phyloP scores from a whole-genome alignment of 2,797 vertebrate species.

The Neosilurus mollespiculum region DNA sequence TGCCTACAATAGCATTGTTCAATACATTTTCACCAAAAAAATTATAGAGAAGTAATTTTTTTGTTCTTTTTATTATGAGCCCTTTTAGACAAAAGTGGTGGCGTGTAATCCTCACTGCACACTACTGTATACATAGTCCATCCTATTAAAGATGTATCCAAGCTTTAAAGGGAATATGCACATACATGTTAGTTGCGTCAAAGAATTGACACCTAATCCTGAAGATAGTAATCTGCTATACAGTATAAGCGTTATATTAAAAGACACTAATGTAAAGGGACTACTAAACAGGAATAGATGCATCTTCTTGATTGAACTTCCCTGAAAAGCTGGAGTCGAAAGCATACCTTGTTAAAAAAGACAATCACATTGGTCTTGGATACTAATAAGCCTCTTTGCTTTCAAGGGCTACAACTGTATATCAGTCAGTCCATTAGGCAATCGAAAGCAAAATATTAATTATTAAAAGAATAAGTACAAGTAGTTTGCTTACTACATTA shows the following conservation, averaged over 20 bases:
- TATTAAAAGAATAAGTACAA: conserved; percentile 52
- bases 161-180: not conserved
- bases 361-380: conserved; percentile 43
- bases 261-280: too few species aligned
- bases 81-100: too few species aligned
- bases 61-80: too few species aligned
- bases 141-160: not conserved
- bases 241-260: not conserved
- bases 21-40: too few species aligned
- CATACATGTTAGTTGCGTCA: not conserved
- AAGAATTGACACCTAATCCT: not conserved
- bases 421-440: conserved; percentile 16
- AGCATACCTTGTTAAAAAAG: conserved; percentile 48
- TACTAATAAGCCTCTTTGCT: conserved; percentile 57
- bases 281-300: conserved; percentile 1
- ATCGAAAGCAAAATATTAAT: conserved; percentile 49
- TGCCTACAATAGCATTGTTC: too few species aligned
- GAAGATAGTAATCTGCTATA: not conserved
- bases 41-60: too few species aligned
- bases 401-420: conserved; percentile 43
- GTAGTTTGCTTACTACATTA: conserved; percentile 45
- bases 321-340: conserved; percentile 46
- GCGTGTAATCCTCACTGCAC: too few species aligned
- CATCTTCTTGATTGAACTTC: conserved; percentile 4
- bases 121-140: too few species aligned